Conservation (phyloP, 2,888 invertebrate genomes). For the Oscheius onirici region DNA sequence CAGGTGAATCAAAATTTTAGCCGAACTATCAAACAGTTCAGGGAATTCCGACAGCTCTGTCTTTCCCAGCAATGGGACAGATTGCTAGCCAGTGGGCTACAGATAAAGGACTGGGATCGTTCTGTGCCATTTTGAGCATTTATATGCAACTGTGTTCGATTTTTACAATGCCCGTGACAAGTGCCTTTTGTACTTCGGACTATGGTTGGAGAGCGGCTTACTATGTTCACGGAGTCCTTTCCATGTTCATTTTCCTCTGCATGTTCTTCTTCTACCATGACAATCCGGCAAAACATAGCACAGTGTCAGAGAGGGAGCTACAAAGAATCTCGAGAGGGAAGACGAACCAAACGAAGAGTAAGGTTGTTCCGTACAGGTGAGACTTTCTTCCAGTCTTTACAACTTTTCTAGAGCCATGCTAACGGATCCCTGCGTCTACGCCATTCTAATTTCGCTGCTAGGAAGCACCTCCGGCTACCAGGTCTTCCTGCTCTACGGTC, state of each 20-base stretch:
- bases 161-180: constrained; percentile 12
- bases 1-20: too few relatives aligned
- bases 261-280: constrained; percentile 21
- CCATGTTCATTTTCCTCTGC: neutral
- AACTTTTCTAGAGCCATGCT: constrained; percentile 6
- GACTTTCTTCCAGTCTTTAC: neutral
- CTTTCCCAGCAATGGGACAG: constrained; percentile 43
- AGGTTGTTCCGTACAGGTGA: constrained; percentile 7
- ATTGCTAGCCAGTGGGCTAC: constrained; percentile 20
- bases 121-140: neutral
- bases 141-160: constrained; percentile 19
- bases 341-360: neutral
- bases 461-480: constrained; percentile 17
- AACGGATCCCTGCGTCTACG: constrained; percentile 2
- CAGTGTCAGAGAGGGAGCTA: constrained; percentile 3
- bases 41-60: constrained; percentile 42
- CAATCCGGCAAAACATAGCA: neutral
- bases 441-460: neutral
- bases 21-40: constrained; percentile 11
- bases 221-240: constrained; percentile 15
- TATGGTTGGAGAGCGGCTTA: constrained; percentile 14
- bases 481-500: constrained; percentile 10
- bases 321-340: constrained; percentile 17
- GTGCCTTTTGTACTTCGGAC: constrained; percentile 7
- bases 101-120: constrained; percentile 13